Percentiles rank a stretch among this genome's conserved stretches.
Conservation (phyloP, 2,113 vertebrate genomes). For the Urocitellus parryii region DNA sequence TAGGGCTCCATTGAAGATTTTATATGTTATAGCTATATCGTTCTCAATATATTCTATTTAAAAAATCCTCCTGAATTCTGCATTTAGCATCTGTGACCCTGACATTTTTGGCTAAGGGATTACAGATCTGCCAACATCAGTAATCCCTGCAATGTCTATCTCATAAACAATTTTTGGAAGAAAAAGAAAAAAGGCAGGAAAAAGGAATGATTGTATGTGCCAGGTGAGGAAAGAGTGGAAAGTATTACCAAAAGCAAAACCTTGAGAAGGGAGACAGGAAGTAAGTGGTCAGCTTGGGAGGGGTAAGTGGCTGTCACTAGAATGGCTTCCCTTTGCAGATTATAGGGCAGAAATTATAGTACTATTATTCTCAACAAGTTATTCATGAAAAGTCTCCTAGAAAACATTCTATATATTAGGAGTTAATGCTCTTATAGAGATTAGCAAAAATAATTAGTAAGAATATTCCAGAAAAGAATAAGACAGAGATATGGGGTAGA, state of each 20-base stretch:
- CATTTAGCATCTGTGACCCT: conserved; percentile 1
- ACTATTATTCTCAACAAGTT: not conserved
- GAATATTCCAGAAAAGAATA: not conserved
- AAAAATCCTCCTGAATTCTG: conserved; percentile 8
- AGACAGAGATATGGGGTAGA: not conserved
- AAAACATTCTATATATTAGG: not conserved
- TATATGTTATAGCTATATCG: not conserved
- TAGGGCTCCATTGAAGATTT: not conserved
- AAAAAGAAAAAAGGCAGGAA: not conserved
- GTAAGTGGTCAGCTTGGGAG: not conserved
- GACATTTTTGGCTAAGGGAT: not conserved
- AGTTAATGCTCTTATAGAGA: not conserved
- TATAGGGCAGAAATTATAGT: not conserved
- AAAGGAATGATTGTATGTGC: not conserved
- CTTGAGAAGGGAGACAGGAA: not conserved
- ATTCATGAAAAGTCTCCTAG: not conserved
- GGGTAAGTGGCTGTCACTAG: not conserved
- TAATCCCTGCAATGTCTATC: not conserved
- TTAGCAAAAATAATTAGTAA: not conserved
- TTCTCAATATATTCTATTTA: not conserved
- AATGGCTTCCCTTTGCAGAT: not conserved
- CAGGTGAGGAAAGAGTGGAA: not conserved
- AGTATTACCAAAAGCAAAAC: not conserved
- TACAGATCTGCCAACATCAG: not conserved
- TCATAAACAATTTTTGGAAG: conserved; percentile 44